A percentile compares a stretch with the other conserved stretches of the same genome.
These are phyloP conservation scores for Corbicula japonica DNA, from an alignment of 2,888 invertebrate species.

Conservation along the genomic window DNA sequence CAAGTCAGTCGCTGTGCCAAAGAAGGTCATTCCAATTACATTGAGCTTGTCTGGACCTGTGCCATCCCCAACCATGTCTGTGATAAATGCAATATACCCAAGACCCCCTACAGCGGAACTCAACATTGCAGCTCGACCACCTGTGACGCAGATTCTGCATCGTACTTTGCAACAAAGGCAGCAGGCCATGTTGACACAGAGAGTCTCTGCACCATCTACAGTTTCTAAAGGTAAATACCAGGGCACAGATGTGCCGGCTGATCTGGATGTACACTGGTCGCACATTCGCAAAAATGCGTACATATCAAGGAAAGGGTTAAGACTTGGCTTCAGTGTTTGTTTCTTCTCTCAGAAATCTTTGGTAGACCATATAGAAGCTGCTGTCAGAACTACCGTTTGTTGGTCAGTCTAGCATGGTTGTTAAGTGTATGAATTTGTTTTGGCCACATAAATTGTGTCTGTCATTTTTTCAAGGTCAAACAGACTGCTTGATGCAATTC, in stretches of 20 bases:
- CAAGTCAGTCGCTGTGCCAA: conserved; percentile 15
- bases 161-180: conserved; percentile 77
- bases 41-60: conserved; percentile 46
- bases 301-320: background rate
- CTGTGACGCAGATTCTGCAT: conserved; percentile 79
- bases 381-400: no score
- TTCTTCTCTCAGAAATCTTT: no score
- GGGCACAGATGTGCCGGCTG: background rate
- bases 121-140: conserved; percentile 50
- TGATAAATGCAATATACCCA: conserved; percentile 22
- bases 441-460: no score
- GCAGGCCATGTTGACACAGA: conserved; percentile 37
- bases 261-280: no score
- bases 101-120: conserved; percentile 23
- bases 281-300: no score
- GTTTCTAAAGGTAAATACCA: conserved; percentile 26
- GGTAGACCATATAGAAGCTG: no score
- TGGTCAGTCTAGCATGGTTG: no score
- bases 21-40: conserved; percentile 50
- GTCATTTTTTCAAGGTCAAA: no score
- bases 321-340: no score
- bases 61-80: conserved; percentile 11
- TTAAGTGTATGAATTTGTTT: no score
- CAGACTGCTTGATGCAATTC: no score
- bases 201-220: conserved; percentile 1